These are phyloP conservation scores for Nixonia krombeini DNA, from an alignment of 1,140 invertebrate species.

Conservation along the genomic window DNA sequence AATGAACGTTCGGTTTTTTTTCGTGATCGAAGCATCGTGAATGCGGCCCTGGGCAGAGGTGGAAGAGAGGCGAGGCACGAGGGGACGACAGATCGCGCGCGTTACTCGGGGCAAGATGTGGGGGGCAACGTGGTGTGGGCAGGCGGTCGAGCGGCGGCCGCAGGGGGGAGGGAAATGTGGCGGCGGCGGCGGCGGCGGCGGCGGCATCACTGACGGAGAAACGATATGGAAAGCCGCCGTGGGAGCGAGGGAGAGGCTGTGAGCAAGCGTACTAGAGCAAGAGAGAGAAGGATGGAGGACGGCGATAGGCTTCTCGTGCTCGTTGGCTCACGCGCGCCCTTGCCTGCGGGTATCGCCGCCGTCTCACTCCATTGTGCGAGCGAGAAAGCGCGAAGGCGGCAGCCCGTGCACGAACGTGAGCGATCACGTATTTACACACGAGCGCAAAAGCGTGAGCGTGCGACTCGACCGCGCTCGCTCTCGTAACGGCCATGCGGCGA, in stretches of 20 bases:
- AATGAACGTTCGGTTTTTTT: neutral
- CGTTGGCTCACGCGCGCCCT: constrained; percentile 64
- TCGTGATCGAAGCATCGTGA: constrained; percentile 28
- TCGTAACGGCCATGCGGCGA: constrained; percentile 21
- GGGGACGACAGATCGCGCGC: constrained; percentile 46
- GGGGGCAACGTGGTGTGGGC: constrained; percentile 47
- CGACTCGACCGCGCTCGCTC: constrained; percentile 26
- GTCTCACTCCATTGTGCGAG: constrained; percentile 15
- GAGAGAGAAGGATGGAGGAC: constrained; percentile 14
- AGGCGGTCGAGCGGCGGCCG: constrained; percentile 30
- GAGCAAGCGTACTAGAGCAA: neutral
- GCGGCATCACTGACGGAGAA: constrained; percentile 28
- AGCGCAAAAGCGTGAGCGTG: constrained; percentile 40
- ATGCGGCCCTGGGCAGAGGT: constrained; percentile 36
- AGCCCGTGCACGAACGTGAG: constrained; percentile 46
- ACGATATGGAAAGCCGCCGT: constrained; percentile 33
- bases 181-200: constrained; percentile 30
- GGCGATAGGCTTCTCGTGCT: too few species aligned
- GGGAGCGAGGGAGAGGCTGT: constrained; percentile 10
- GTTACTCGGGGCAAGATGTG: constrained; percentile 40
- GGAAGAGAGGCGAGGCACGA: constrained; percentile 7
- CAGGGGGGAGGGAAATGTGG: constrained; percentile 25
- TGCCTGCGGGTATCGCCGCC: constrained; percentile 57
- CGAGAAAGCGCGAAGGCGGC: constrained; percentile 20
- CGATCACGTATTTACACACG: constrained; percentile 30